Evolutionary conservation across 2,113 vertebrate species (phyloP).

Genomic region (Forbesichthys agassizii): DNA sequence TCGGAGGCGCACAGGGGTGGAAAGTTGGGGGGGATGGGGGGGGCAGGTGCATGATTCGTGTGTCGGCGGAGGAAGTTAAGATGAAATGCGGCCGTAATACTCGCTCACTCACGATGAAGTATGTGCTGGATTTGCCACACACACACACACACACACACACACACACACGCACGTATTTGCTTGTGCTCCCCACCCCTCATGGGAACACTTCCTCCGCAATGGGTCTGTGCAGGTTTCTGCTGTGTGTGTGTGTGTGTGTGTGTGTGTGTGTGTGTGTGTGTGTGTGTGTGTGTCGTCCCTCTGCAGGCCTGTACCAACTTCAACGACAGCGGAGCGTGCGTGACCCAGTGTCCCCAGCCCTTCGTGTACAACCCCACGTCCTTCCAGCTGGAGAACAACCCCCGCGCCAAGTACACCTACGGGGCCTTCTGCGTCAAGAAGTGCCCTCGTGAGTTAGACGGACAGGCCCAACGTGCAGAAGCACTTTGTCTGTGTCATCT

Average conservation of each 20-base stretch:
- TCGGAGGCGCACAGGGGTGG: slow-evolving; percentile 17
- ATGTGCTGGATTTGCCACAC: slow-evolving; percentile 3
- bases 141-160: background rate
- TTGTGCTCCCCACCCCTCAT: background rate
- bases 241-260: background rate
- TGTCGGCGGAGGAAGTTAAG: slow-evolving; percentile 23
- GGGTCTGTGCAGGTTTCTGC: background rate
- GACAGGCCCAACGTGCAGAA: background rate
- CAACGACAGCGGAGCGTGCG: slow-evolving; percentile 95
- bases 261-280: slow-evolving; percentile 6
- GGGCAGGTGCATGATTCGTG: slow-evolving; percentile 1
- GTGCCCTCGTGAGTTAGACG: slow-evolving; percentile 84
- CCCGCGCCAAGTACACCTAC: slow-evolving; percentile 95
- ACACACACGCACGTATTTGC: background rate
- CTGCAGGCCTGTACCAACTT: slow-evolving; percentile 96
- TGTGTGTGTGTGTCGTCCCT: background rate
- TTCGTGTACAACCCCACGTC: slow-evolving; percentile 97
- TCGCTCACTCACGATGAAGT: slow-evolving; percentile 22
- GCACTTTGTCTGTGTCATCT: too few species aligned
- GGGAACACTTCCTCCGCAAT: too few species aligned
- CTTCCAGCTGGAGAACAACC: slow-evolving; percentile 94
- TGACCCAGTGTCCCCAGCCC: slow-evolving; percentile 95
- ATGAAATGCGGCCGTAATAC: slow-evolving; percentile 59
- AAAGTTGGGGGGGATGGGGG: background rate
- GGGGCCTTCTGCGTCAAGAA: slow-evolving; percentile 98